Evolutionary conservation across 2,797 vertebrate species (phyloP), one percentile per base, ranked within the genome.

Genomic region (Ataeniobius toweri): DNA sequence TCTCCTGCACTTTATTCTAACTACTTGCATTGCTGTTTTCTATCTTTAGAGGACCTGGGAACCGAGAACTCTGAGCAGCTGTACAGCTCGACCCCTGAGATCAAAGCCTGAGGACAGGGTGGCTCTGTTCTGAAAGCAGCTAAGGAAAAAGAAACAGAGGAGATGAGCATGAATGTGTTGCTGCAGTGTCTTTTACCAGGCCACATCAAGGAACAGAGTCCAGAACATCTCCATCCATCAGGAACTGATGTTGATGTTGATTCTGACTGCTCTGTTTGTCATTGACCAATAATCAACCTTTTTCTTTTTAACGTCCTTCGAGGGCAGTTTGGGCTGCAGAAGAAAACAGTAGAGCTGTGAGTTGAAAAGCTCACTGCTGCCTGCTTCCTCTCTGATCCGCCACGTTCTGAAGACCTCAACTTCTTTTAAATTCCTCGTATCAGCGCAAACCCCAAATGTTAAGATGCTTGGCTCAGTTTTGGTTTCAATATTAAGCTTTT

Each of bases 11-110:
- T 20, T 63, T 18, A 18, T 20, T 6, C 51, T 53, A 39, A 70
- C 53, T 46, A 18, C 20, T 39, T 7, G 6, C 39, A 3, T n/a
- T 36, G 26, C 51, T 75, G 13, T 81, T 28, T 55, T 26, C 12
- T 12, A 2, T 80, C 65, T 36, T 28, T 93, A 99, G 98, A 99
- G 95, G 98, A 99, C 84, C 94, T 99, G 87, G 92, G 95, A 48
- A 95, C 97, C 7, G 98, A 99, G 94, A 99, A 97, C 92, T 95
- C 97, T 31, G 98, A 99, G 88, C 90, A 94, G 68, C 92, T 98
- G 77, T 98, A 97, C 94, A 95, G 95, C 84, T 86, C 96, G n/a
- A 87, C 96, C 81, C 95, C 97, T 77, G 98, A 99, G 93, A 96
- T 99, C 73, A 99, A 99, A 89, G 97, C 97, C 91, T 99, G 95